Conservation (phyloP, 2,888 invertebrate genomes). For the Philhelius pedissequus region DNA sequence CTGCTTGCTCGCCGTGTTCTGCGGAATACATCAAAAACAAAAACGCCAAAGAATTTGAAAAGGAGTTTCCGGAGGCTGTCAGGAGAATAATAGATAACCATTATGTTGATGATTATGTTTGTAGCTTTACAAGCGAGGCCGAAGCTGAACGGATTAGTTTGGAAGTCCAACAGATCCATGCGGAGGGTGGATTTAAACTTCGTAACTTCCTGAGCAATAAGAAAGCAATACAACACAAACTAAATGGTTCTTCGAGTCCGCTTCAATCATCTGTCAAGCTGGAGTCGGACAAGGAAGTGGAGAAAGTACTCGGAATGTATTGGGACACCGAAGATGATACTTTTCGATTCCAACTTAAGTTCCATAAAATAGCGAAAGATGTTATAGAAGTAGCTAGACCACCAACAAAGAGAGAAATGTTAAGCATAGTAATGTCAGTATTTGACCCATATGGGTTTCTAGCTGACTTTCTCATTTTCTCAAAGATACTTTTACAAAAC, state of each 20-base stretch:
- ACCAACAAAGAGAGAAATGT: not conserved
- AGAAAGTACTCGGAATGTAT: not conserved
- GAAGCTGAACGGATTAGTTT: not conserved
- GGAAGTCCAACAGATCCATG: not conserved
- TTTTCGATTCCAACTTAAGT: not conserved
- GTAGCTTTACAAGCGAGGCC: not conserved
- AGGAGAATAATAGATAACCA: not conserved
- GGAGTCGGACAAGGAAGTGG: not conserved
- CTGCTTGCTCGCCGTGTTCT: too few species aligned
- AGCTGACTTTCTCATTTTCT: not conserved
- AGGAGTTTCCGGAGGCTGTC: not conserved
- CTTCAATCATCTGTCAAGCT: not conserved
- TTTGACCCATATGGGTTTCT: not conserved
- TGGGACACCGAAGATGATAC: not conserved
- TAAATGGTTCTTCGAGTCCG: not conserved
- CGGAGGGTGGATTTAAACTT: not conserved
- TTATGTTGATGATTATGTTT: not conserved
- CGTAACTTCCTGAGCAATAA: not conserved
- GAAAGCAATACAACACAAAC: not conserved
- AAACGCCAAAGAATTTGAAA: not conserved
- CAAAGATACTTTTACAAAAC: not conserved
- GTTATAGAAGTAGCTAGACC: not conserved
- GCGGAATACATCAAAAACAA: too few species aligned
- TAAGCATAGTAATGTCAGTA: not conserved
- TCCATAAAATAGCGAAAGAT: not conserved